Base-by-base conservation (phyloP, 2,888 invertebrate genomes). In the Morpho achilles region DNA sequence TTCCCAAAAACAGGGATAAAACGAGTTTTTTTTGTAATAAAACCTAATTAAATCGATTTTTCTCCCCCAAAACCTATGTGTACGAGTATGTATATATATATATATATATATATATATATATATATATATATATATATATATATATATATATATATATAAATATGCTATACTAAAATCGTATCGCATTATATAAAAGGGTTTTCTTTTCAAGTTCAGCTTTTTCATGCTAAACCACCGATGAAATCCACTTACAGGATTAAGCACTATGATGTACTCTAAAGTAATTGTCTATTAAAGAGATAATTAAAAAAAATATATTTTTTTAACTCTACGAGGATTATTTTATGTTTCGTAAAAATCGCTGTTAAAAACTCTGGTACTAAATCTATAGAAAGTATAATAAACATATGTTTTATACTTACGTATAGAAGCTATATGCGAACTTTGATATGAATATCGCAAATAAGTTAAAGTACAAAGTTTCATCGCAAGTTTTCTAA, bases 211-310 rank as follows among this genome's bases (percentile, higher is more conserved):
- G 43, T 56, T 56, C 44, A 10, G 44, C 44, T 53, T 53, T 47
- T 50, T 50, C 50, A 43, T 7, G 55, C 39, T 22, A 49, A 56
- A 44, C 32, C 42, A 50, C 22, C 50, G 32, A 44, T 32, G 41
- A 46, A 46, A 45, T 56, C 51, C 22, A 7, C 45, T 50, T 47
- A 23, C 42, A 51, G 43, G 59, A 44, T 55, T 51, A 58, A 55
- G 8, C 43, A 16, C 40, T 51, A n/a, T 7, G 53, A 58, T 41
- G 50, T 42, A 8, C 42, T 7, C 42, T 8, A 8, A 8, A 7
- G 8, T 43, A 23, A 43, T 42, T 55, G 48, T 8, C 39, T 55
- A 7, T 8, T n/a, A 55, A 39, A 42, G 43, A 44, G 39, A 48
- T 43, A 50, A 49, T 42, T 49, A 39, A 42, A 7, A 7, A 8